Percentiles rank a stretch among this genome's conserved stretches.
phyloP scores from a whole-genome alignment of 1,140 invertebrate species.

The Microplitis mediator region DNA sequence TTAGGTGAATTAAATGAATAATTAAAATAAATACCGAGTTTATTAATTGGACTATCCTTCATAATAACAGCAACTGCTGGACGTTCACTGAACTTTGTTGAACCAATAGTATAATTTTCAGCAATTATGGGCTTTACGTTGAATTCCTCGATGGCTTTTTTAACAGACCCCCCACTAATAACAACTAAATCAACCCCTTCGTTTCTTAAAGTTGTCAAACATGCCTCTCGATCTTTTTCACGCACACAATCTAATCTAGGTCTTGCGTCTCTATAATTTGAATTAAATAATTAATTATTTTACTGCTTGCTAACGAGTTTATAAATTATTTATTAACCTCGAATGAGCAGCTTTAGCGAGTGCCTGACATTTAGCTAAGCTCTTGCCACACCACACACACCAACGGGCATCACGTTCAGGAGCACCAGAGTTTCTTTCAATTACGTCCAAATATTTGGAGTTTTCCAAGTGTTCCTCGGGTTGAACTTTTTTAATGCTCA shows the following conservation, averaged over 20 bases:
- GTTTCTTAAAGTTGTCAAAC: slow-evolving; percentile 70
- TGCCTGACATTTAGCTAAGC: slow-evolving; percentile 70
- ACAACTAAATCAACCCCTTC: slow-evolving; percentile 70
- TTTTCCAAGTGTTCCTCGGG: slow-evolving; percentile 71
- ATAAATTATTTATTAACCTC: slow-evolving; percentile 32
- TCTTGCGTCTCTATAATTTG: slow-evolving; percentile 66
- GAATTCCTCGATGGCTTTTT: slow-evolving; percentile 63
- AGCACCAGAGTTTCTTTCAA: slow-evolving; percentile 72
- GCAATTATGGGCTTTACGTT: slow-evolving; percentile 61
- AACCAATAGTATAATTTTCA: slow-evolving; percentile 59
- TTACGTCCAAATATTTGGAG: slow-evolving; percentile 79
- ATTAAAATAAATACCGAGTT: slow-evolving; percentile 28
- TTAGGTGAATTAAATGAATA: background rate
- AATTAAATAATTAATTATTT: background rate
- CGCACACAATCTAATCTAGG: slow-evolving; percentile 73
- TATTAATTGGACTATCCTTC: slow-evolving; percentile 53
- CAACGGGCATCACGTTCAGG: slow-evolving; percentile 65
- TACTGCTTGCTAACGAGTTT: background rate
- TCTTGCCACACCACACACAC: slow-evolving; percentile 69
- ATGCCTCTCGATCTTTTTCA: slow-evolving; percentile 64
- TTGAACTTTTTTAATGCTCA: slow-evolving; percentile 68
- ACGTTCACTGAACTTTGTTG: slow-evolving; percentile 53
- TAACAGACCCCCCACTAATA: slow-evolving; percentile 66
- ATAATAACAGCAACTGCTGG: slow-evolving; percentile 69
- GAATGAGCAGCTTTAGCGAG: slow-evolving; percentile 73